Percentiles rank a stretch among this genome's conserved stretches.
Evolutionary conservation across 2,888 invertebrate genomes (phyloP).

Genomic region (Rotaria sp.): DNA sequence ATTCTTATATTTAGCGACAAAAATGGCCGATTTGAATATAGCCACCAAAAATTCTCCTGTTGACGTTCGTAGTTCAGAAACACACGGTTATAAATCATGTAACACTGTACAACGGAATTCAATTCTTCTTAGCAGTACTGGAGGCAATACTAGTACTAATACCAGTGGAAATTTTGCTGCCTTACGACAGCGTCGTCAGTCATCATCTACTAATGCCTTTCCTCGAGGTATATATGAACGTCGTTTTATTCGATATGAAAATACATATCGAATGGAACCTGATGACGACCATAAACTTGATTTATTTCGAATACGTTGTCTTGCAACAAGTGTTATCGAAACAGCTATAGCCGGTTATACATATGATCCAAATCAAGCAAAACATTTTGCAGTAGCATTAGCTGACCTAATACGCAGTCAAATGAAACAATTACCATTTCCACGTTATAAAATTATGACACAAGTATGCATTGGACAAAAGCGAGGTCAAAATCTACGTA

Average conservation of each 20-base stretch:
- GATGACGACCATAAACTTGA: conserved; percentile 35
- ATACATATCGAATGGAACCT: conserved; percentile 36
- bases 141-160: not conserved
- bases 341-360: conserved; percentile 40
- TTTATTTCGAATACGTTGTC: conserved; percentile 40
- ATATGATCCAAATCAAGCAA: conserved; percentile 42
- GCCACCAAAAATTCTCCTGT: not conserved
- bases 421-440: conserved; percentile 42
- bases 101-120: not conserved
- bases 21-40: not conserved
- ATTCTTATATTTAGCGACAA: too few relatives aligned
- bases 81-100: not conserved
- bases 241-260: conserved; percentile 22
- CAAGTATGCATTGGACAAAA: conserved; percentile 44
- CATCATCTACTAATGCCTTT: not conserved
- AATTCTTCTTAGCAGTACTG: not conserved
- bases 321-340: conserved; percentile 43
- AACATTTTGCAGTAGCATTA: conserved; percentile 41
- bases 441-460: conserved; percentile 44
- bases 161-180: too few relatives aligned
- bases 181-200: not conserved
- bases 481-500: conserved; percentile 42
- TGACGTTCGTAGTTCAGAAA: not conserved
- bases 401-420: conserved; percentile 42
- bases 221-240: not conserved